Evolutionary conservation across 2,888 invertebrate species (phyloP).

Genomic region (Synergus gifuensis): DNA sequence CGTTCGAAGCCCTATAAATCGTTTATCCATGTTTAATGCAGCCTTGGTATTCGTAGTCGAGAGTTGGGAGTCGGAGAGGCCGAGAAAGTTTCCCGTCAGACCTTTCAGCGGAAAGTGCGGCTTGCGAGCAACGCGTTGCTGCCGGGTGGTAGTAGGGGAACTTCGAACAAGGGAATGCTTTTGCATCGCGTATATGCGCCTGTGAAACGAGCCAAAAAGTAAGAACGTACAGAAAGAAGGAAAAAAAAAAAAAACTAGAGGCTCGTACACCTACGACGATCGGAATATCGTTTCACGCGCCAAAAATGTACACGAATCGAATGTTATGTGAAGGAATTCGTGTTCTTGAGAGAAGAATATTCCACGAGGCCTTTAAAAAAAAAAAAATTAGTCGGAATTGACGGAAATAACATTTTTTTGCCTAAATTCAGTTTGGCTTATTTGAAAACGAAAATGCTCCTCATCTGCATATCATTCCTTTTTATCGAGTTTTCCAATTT

Average conservation of each 20-base stretch:
- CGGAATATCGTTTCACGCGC: constrained; percentile 61
- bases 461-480: not conserved
- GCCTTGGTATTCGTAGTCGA: constrained; percentile 53
- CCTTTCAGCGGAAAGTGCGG: constrained; percentile 67
- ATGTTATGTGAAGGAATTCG: constrained; percentile 34
- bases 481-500: not conserved
- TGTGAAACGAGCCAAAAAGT: constrained; percentile 68
- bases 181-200: constrained; percentile 70
- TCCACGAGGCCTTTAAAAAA: constrained; percentile 40
- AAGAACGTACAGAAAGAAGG: constrained; percentile 48
- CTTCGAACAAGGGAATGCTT: constrained; percentile 76
- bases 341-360: constrained; percentile 20
- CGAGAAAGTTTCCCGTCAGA: constrained; percentile 69
- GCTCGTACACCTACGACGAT: constrained; percentile 53
- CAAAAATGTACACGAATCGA: constrained; percentile 48
- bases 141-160: constrained; percentile 60
- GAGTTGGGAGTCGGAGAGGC: constrained; percentile 50
- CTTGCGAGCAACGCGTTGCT: constrained; percentile 56
- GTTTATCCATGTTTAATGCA: constrained; percentile 76
- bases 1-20: constrained; percentile 67
- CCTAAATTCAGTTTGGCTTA: not conserved
- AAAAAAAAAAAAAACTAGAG: constrained; percentile 50
- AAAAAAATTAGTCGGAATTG: constrained; percentile 43
- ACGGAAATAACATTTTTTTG: constrained; percentile 1
- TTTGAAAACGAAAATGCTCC: not conserved